A percentile compares a stretch with the other conserved stretches of the same genome.
Conservation (phyloP, 2,113 vertebrate species). For the Ameiurus melas region DNA sequence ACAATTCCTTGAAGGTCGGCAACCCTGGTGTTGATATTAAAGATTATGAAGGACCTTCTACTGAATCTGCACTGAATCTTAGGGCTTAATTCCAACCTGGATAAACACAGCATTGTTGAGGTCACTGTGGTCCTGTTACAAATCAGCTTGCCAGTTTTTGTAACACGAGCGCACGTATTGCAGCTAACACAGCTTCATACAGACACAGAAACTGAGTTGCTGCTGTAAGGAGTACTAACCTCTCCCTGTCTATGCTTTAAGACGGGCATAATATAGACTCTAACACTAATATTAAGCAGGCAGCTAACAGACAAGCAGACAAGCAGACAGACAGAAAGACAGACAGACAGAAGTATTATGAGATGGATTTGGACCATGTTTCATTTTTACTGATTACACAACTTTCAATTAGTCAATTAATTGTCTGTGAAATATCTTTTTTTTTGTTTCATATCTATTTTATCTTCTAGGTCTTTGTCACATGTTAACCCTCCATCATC, state of each 20-base stretch:
- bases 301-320: constrained; percentile 60
- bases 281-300: constrained; percentile 34
- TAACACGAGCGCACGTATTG: background rate
- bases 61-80: background rate
- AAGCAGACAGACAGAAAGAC: constrained; percentile 53
- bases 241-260: constrained; percentile 20
- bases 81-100: background rate
- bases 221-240: background rate
- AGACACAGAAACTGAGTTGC: background rate
- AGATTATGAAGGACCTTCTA: background rate
- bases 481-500: background rate
- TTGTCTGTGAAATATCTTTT: background rate
- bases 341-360: constrained; percentile 58
- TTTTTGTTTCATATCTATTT: background rate
- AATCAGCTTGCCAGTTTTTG: background rate
- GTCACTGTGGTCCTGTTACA: background rate
- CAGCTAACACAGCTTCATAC: constrained; percentile 3
- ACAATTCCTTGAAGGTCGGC: background rate
- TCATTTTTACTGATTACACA: background rate
- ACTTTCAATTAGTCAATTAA: background rate
- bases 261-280: background rate
- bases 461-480: background rate
- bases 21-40: background rate
- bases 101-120: background rate
- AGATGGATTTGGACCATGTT: constrained; percentile 29